Evolutionary conservation across 2,113 vertebrate genomes (phyloP), one percentile per base, ranked within the genome.

Genomic region (Nymphicus hollandicus): DNA sequence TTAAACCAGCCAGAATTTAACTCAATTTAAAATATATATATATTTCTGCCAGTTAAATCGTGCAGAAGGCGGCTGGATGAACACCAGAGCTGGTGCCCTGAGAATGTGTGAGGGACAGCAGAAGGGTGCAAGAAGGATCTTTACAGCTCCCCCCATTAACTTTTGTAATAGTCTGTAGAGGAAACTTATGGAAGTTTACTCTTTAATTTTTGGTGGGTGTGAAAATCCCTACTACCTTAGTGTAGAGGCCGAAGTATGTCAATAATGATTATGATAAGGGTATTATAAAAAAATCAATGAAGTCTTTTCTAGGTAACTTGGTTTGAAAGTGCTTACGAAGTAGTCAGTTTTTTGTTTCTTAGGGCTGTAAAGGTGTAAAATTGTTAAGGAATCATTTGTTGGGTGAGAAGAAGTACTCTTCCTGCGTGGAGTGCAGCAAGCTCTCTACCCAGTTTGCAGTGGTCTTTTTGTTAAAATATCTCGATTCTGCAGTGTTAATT

Each of bases 401-500:
- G 50, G 14, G 31, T 64, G 27, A n/a, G n/a, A 82, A 60, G 49
- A 5, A 94, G 58, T 64, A 64, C 69, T 94, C 74, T 85, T 94
- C 49, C 43, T 60, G 58, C 78, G 50, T 86, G 56, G 28, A 94
- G 69, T 77, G 79, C 90, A 90, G 83, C 53, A 93, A 94, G 90
- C 82, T 83, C 55, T 58, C 20, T n/a, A n/a, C 20, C 33, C 89
- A 92, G 53, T 97, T 96, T 96, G 92, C 86, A 50, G 81, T 66
- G 81, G 14, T 95, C 53, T 89, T 80, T 93, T 95, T 83, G 89
- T 95, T 96, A 88, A 91, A 91, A 89, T 83, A 91, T 73, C 94
- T 73, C 53, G 84, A 86, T 90, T 88, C 91, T 96, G 82, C 44
- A 94, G 79, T 46, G 66, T 81, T 97, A 92, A 93, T 91, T 64